phyloP scores from a whole-genome alignment of 2,888 invertebrate genomes.

The Scaptomyza polygonia region DNA sequence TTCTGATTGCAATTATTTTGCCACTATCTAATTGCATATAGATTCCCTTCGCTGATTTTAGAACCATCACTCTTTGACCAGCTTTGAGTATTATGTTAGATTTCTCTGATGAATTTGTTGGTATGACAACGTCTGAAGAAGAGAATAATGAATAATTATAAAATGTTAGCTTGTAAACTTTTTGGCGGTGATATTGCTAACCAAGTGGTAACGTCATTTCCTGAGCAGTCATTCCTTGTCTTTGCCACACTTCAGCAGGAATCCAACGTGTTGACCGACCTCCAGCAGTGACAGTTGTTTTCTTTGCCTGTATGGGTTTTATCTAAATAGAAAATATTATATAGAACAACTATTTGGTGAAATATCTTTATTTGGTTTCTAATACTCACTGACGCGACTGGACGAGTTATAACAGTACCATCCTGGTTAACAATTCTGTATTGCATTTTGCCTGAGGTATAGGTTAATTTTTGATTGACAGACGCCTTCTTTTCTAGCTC shows the following conservation, averaged over 20 bases:
- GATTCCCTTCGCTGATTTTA: constrained; percentile 97
- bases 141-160: background rate
- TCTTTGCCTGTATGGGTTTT: constrained; percentile 92
- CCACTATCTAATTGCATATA: constrained; percentile 97
- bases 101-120: constrained; percentile 95
- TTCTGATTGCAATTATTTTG: constrained; percentile 95
- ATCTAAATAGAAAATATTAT: constrained; percentile 82
- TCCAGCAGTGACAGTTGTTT: constrained; percentile 81
- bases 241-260: constrained; percentile 95
- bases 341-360: background rate
- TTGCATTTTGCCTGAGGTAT: constrained; percentile 85
- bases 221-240: constrained; percentile 97
- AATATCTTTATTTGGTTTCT: background rate
- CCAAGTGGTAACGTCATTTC: constrained; percentile 96
- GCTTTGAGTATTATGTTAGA: constrained; percentile 96
- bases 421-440: constrained; percentile 87
- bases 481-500: constrained; percentile 96
- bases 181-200: constrained; percentile 76
- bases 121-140: constrained; percentile 92
- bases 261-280: constrained; percentile 89
- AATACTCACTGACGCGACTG: constrained; percentile 87
- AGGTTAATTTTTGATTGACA: constrained; percentile 86
- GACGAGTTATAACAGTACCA: constrained; percentile 87
- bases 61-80: constrained; percentile 96
- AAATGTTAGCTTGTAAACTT: background rate